phyloP scores from a whole-genome alignment of 2,797 vertebrate genomes.

The Lacerta bilineata region DNA sequence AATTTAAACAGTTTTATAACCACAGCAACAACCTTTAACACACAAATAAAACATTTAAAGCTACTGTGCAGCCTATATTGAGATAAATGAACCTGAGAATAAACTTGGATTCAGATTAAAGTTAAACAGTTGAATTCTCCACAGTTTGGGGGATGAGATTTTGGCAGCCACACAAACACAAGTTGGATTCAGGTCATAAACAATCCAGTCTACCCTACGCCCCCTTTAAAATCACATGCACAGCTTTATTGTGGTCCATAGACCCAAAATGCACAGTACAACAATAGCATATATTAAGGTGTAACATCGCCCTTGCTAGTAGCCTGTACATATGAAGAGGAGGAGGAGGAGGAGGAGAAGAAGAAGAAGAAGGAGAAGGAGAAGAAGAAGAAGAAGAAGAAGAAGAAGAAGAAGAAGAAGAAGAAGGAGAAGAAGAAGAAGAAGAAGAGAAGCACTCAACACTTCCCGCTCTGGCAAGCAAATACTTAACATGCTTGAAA shows the following conservation, averaged over 20 bases:
- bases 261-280: too few relatives aligned
- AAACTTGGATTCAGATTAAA: slow-evolving; percentile 66
- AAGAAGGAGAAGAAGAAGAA: too few relatives aligned
- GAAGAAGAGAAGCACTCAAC: too few relatives aligned
- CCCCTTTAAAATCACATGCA: neutral
- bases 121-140: slow-evolving; percentile 54
- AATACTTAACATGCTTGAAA: slow-evolving; percentile 37
- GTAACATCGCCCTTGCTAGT: too few relatives aligned
- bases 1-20: slow-evolving; percentile 63
- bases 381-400: too few relatives aligned
- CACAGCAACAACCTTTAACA: slow-evolving; percentile 66
- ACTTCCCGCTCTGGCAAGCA: neutral
- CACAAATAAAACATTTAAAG: slow-evolving; percentile 57
- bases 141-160: slow-evolving; percentile 60
- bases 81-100: slow-evolving; percentile 50
- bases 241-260: too few relatives aligned
- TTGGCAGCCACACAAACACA: slow-evolving; percentile 54
- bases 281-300: too few relatives aligned
- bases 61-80: slow-evolving; percentile 48
- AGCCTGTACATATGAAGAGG: too few relatives aligned
- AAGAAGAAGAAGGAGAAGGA: too few relatives aligned
- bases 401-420: too few relatives aligned
- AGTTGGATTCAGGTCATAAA: slow-evolving; percentile 68
- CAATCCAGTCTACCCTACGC: slow-evolving; percentile 58
- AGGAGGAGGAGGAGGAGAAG: too few relatives aligned